These are phyloP conservation scores for Pseudachorutes palmiensis DNA, from an alignment of 1,140 invertebrate species.

Conservation along the genomic window DNA sequence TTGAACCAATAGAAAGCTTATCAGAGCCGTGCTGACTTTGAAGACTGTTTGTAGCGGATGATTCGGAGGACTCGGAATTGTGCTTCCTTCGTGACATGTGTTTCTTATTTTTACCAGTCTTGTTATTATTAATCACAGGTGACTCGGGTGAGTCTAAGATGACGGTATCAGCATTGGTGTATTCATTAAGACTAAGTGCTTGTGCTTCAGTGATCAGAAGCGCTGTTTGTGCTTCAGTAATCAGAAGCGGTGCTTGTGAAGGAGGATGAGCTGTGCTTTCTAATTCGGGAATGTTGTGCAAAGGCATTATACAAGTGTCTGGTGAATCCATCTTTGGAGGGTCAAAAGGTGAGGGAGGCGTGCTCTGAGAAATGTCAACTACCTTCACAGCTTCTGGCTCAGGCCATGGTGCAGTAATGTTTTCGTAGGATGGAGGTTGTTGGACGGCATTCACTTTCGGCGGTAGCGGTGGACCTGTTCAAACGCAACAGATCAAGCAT, in stretches of 20 bases:
- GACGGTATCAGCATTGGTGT: background rate
- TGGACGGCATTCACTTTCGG: slow-evolving; percentile 2
- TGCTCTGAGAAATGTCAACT: background rate
- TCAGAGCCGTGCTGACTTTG: background rate
- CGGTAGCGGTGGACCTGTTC: slow-evolving; percentile 4
- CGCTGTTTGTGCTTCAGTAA: background rate
- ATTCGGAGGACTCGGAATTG: background rate
- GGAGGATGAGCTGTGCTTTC: background rate
- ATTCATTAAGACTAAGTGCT: no score
- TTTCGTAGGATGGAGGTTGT: background rate
- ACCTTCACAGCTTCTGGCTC: background rate
- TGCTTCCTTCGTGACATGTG: background rate
- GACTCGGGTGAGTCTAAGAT: background rate
- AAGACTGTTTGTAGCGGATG: background rate
- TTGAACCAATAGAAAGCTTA: background rate
- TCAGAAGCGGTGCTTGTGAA: background rate
- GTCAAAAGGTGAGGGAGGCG: background rate
- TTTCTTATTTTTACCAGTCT: background rate
- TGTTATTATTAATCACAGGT: background rate
- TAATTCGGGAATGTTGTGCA: background rate
- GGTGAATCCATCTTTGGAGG: background rate
- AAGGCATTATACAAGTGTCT: no score
- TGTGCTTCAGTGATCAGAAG: no score
- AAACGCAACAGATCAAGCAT: background rate
- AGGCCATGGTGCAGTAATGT: background rate